Percentiles rank a stretch among this genome's conserved stretches.
These are phyloP conservation scores for Sandelia bainsii DNA, from an alignment of 2,797 vertebrate genomes.

Conservation along the genomic window DNA sequence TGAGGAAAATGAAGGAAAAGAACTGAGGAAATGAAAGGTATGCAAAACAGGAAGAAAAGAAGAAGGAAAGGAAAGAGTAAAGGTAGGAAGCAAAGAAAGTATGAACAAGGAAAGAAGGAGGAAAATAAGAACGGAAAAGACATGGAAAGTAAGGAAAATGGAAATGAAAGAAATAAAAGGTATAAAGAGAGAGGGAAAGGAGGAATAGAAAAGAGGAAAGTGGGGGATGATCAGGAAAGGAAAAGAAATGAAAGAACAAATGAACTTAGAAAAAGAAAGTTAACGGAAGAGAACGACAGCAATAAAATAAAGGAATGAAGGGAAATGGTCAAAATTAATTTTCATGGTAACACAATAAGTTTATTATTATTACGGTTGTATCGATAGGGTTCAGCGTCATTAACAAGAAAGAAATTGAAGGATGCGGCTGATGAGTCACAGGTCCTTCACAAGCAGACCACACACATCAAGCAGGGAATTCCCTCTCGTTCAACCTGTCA, in stretches of 20 bases:
- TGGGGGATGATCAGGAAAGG: not conserved
- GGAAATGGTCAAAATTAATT: too few species aligned
- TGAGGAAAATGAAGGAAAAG: too few species aligned
- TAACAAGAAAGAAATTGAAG: not conserved
- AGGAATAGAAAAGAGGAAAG: too few species aligned
- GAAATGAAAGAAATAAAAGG: not conserved
- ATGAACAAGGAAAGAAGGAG: not conserved
- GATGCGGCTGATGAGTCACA: not conserved
- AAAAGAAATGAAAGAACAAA: not conserved
- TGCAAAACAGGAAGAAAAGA: too few species aligned
- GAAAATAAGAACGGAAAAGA: not conserved
- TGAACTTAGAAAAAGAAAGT: not conserved
- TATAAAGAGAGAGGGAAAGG: not conserved
- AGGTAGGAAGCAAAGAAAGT: not conserved
- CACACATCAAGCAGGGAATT: constrained; percentile 40
- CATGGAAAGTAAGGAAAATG: too few species aligned
- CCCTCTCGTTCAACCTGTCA: constrained; percentile 64
- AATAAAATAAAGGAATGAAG: not conserved
- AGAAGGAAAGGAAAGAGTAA: not conserved
- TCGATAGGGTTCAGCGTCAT: too few species aligned
- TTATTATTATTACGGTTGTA: too few species aligned
- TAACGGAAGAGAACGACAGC: not conserved
- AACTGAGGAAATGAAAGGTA: not conserved
- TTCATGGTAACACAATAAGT: too few species aligned
- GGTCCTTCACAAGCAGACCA: constrained; percentile 3